Evolutionary conservation across 2,113 vertebrate genomes (phyloP).

Genomic region (Petrocephalus microphthalmus): DNA sequence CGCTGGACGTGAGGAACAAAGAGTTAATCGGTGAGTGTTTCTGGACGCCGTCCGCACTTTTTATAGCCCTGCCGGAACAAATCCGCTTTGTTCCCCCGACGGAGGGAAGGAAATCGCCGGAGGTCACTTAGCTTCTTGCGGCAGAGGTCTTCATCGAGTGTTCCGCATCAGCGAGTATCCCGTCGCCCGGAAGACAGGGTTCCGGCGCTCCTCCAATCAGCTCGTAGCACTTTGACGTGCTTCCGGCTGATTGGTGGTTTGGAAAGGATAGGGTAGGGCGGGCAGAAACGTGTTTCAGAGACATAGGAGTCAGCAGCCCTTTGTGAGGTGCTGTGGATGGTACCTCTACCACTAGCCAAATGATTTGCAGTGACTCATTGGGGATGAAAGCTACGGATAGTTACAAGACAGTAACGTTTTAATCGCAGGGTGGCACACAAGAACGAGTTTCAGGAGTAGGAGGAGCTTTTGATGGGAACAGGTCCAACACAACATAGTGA

Average conservation of each 20-base stretch:
- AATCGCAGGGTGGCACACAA: neutral
- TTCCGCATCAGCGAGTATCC: neutral
- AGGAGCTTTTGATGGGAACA: neutral
- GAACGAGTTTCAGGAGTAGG: neutral
- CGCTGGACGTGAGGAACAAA: slow-evolving; percentile 96
- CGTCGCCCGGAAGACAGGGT: neutral
- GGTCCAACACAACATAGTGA: neutral
- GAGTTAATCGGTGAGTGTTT: slow-evolving; percentile 86
- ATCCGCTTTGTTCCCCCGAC: neutral
- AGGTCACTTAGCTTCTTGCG: neutral
- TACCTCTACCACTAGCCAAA: neutral
- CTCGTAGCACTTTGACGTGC: neutral
- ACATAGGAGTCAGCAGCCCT: neutral
- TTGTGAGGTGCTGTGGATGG: neutral
- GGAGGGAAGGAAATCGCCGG: neutral
- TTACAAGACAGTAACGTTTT: neutral
- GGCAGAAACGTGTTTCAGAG: neutral
- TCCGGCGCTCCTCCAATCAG: neutral
- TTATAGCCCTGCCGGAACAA: neutral
- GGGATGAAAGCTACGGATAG: neutral
- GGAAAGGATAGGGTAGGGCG: neutral
- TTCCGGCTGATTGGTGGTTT: neutral
- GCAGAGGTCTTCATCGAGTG: neutral
- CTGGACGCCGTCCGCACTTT: neutral
- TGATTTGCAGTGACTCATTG: neutral